Base-by-base conservation (phyloP, 2,888 invertebrate species). In the Pammene fasciana region DNA sequence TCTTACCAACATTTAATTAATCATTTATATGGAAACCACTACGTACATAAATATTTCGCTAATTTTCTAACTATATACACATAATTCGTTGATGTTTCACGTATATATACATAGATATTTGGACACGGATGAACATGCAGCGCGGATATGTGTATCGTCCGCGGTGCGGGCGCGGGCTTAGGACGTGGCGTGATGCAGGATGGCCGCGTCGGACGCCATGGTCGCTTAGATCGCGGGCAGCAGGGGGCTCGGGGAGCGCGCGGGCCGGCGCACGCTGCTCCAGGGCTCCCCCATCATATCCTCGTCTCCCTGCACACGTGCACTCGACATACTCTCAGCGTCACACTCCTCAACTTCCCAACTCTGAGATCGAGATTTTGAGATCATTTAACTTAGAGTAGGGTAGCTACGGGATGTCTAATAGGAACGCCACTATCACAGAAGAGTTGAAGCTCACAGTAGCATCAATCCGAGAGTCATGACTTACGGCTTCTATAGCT, bases 271-370 rank as follows among this genome's bases (percentile, higher is more conserved):
- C 82, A 87, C 85, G 82, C 87, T 86, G 85, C 90, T 86, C 93
- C 93, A 93, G 84, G 89, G 84, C 88, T 92, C 92, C 85, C 89
- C 90, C 93, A 93, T 94, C 94, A 94, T 91, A 93, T 93, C 92
- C 93, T 93, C 93, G 93, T 93, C 93, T 93, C 93, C 93, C 94
- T 94, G 91, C 86, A 92, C 92, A 92, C 88, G 91, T 81, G 90
- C 86, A 92, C 92, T 91, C 91, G 92, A 92, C 91, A 92, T 92
- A 92, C 91, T 91, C 90, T 92, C 92, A 88, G 89, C 91, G 79
- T 91, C 91, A 90, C 87, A 91, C 87, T 88, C 89, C 86, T 89
- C 90, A 90, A 90, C 89, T 88, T 91, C 91, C 90, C 90, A 91
- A 89, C 87, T 91, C 91, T 92, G 92, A 90, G 90, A 89, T 86